Evolutionary conservation across 1,140 invertebrate species (phyloP).

Genomic region (Lycorma delicatula): DNA sequence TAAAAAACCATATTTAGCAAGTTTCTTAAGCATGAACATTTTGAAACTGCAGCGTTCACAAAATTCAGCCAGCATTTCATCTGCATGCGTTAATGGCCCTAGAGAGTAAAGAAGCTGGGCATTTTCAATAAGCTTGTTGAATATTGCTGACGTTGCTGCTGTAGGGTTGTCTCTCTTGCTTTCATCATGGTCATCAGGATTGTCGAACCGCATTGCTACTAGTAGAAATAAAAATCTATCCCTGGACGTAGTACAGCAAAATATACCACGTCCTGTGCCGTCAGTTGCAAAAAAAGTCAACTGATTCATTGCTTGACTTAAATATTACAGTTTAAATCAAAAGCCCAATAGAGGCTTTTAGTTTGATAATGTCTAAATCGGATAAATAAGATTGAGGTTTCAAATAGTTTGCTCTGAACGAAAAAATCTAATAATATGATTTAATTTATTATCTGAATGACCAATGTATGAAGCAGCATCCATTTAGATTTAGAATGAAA

Average conservation of each 20-base stretch:
- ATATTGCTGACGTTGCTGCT: conserved; percentile 29
- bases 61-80: conserved; percentile 38
- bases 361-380: conserved; percentile 7
- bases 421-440: background rate
- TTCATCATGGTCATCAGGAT: conserved; percentile 26
- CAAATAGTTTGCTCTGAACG: background rate
- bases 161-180: conserved; percentile 22
- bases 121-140: conserved; percentile 35
- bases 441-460: too few species aligned
- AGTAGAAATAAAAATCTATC: conserved; percentile 33
- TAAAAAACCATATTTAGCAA: conserved; percentile 40
- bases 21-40: conserved; percentile 41
- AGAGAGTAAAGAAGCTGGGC: conserved; percentile 31
- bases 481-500: too few species aligned
- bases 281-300: conserved; percentile 5
- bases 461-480: too few species aligned
- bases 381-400: background rate
- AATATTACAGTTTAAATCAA: conserved; percentile 8
- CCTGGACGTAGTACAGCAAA: background rate
- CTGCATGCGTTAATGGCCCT: conserved; percentile 30
- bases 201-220: conserved; percentile 33
- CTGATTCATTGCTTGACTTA: conserved; percentile 10
- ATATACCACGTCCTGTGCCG: conserved; percentile 9
- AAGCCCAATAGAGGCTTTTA: conserved; percentile 8
- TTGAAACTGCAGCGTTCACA: conserved; percentile 36